phyloP scores from a whole-genome alignment of 2,888 invertebrate genomes.

The Oeneis ivallda region DNA sequence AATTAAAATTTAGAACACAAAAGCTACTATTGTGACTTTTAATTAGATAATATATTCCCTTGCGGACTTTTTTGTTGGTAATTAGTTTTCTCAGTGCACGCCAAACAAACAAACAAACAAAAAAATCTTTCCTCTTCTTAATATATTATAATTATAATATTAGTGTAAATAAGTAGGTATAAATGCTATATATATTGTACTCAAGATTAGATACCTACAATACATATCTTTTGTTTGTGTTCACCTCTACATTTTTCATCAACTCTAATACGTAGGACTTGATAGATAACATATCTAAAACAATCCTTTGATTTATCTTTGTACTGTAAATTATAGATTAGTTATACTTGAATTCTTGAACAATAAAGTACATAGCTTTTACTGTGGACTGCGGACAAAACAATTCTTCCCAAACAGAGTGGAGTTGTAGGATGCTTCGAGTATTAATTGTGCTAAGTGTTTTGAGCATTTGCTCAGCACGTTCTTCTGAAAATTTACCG shows the following conservation, averaged over 20 bases:
- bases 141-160: no score
- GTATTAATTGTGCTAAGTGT: constrained; percentile 17
- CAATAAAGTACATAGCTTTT: constrained; percentile 2
- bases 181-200: background rate
- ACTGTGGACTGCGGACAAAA: constrained; percentile 5
- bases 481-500: background rate
- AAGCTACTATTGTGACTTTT: no score
- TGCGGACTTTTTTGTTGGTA: no score
- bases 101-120: no score
- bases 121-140: no score
- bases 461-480: constrained; percentile 21
- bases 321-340: constrained; percentile 34
- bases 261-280: constrained; percentile 7
- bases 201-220: background rate
- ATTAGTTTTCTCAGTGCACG: no score
- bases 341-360: constrained; percentile 24
- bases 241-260: constrained; percentile 1
- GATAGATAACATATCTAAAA: constrained; percentile 34
- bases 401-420: constrained; percentile 4
- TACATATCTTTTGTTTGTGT: constrained; percentile 11
- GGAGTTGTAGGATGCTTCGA: constrained; percentile 21
- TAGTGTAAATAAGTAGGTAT: background rate
- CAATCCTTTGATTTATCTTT: constrained; percentile 36
- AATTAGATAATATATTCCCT: no score
- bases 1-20: no score